Percentiles rank a stretch among this genome's conserved stretches.
Conservation (phyloP, 2,888 invertebrate species). For the Drosophila multiciliata region DNA sequence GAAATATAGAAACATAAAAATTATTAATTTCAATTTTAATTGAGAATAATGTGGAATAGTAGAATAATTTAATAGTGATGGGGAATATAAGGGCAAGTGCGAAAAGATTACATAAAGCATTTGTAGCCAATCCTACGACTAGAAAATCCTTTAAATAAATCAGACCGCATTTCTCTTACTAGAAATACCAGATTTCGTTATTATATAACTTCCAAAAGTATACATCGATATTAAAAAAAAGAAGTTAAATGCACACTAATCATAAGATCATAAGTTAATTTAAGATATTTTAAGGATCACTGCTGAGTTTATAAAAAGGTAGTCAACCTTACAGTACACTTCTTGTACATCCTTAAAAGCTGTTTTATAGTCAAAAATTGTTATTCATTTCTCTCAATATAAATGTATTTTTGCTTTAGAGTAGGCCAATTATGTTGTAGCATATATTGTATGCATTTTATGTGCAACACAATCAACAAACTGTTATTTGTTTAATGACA, state of each 20-base stretch:
- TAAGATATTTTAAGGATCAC: neutral
- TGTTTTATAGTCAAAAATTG: neutral
- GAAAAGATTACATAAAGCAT: neutral
- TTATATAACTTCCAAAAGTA: neutral
- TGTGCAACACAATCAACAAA: conserved; percentile 44
- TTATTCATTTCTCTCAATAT: neutral
- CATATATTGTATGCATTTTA: conserved; percentile 31
- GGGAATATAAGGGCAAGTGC: neutral
- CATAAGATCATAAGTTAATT: neutral
- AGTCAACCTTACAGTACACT: no score
- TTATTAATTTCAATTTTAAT: neutral
- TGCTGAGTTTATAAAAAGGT: neutral
- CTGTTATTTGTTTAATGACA: conserved; percentile 59
- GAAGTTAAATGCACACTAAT: neutral
- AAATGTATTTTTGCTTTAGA: neutral
- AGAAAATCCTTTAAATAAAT: neutral
- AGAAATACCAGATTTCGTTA: neutral
- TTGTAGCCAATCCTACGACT: no score
- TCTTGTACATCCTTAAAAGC: neutral
- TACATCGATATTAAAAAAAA: neutral
- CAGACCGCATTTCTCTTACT: neutral
- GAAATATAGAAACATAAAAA: neutral
- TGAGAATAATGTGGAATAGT: no score
- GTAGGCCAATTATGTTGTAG: neutral
- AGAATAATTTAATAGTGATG: neutral